Evolutionary conservation across 2,113 vertebrate genomes (phyloP), one percentile per base, ranked within the genome.

Genomic region (Anser cygnoides): DNA sequence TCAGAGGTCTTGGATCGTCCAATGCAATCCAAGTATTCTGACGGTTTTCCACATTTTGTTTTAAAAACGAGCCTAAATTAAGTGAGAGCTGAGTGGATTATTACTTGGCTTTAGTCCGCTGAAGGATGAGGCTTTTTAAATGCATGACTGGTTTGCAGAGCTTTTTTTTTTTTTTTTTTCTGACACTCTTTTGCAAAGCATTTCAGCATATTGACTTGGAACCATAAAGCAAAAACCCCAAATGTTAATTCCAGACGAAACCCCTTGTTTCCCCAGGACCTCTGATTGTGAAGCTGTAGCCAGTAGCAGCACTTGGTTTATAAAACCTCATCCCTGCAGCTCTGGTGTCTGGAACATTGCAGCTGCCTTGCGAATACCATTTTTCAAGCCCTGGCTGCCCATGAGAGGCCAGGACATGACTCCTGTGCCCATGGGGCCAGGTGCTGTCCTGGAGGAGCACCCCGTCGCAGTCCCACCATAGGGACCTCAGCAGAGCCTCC

Each of bases 201-300:
- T 91, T 94, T 94, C 72, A 91, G 93, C 26, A 35, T 75, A 89
- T 49, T 83, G 82, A 67, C 84, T 90, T 91, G 67, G 63, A 94
- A 96, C 52, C 55, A 62, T 50, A 95, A 92, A 76, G 84, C n/a
- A 82, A 91, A 72, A 91, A 72, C 26, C 55, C 39, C 39, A 59
- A 84, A 78, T 39, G 58, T 84, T 72, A 78, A 92, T 89, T 95
- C 63, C 50, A 61, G 43, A 90, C 37, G 74, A 86, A 91, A 83
- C 58, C 10, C 37, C 14, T 28, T 71, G 71, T 67, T 63, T 4
- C 26, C 28, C 20, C 29, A 16, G 63, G 75, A 94, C 39, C 52
- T 86, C 67, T 78, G 67, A 55, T 13, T 55, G 29, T 68, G 43
- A 80, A 67, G 76, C 89, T 55, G 44, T 44, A 94, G 46, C 39